phyloP scores from a whole-genome alignment of 2,797 vertebrate genomes.

The Epinephelus coioides region DNA sequence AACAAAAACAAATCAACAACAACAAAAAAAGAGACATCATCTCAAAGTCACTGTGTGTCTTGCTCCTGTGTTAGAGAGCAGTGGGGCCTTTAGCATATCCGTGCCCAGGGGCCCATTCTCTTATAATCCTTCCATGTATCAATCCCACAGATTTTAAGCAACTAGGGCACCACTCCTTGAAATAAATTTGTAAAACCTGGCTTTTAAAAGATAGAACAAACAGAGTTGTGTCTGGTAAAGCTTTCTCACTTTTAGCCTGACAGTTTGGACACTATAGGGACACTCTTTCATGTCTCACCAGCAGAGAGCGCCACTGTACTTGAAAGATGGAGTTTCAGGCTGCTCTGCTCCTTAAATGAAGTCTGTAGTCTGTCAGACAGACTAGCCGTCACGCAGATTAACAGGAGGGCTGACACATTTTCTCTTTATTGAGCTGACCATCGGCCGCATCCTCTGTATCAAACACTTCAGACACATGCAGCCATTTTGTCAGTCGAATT shows the following conservation, averaged over 20 bases:
- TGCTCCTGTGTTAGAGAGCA: no score
- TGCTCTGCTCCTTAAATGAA: slow-evolving; percentile 13
- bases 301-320: slow-evolving; percentile 66
- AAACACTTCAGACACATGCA: slow-evolving; percentile 1
- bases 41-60: no score
- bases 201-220: not conserved
- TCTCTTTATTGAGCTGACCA: slow-evolving; percentile 13
- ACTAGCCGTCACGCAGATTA: slow-evolving; percentile 32
- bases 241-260: not conserved
- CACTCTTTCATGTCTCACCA: slow-evolving; percentile 41
- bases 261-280: not conserved
- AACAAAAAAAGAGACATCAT: no score
- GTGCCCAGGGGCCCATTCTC: no score
- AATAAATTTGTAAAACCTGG: not conserved
- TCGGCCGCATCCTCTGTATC: not conserved
- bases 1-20: no score
- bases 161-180: not conserved
- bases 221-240: not conserved
- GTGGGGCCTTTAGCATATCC: no score
- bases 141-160: not conserved
- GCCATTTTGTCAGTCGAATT: not conserved
- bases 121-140: no score
- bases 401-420: slow-evolving; percentile 26
- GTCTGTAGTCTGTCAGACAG: slow-evolving; percentile 26
- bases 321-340: not conserved